Evolutionary conservation across 2,113 vertebrate genomes (phyloP).

Genomic region (Calypte anna): DNA sequence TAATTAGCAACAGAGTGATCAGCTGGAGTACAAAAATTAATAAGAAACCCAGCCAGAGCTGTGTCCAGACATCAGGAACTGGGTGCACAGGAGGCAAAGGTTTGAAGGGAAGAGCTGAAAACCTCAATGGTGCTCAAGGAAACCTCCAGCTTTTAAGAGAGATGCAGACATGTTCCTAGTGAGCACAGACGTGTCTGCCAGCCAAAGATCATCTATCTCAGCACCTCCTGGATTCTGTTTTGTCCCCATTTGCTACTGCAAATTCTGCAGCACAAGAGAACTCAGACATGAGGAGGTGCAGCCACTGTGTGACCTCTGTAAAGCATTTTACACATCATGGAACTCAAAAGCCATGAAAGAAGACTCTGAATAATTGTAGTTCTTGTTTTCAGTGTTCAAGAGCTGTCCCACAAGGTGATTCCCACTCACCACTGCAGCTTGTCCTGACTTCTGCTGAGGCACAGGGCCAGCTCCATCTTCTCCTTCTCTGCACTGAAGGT

Average conservation of each 20-base stretch:
- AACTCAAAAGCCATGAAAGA: background rate
- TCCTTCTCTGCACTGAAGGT: constrained; percentile 79
- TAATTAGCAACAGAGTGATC: background rate
- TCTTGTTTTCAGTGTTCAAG: accelerated
- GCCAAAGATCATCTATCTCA: background rate
- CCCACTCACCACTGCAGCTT: constrained; percentile 83
- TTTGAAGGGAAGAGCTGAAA: background rate
- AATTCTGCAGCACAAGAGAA: background rate
- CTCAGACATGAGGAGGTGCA: background rate
- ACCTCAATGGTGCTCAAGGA: background rate
- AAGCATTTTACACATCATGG: background rate
- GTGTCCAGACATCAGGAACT: background rate
- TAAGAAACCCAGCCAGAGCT: no score
- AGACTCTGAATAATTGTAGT: background rate
- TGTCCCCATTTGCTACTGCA: background rate
- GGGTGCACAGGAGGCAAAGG: accelerated
- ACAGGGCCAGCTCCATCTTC: constrained; percentile 81
- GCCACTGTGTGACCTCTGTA: background rate
- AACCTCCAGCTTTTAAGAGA: background rate
- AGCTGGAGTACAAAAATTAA: no score
- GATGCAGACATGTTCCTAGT: background rate
- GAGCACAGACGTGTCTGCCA: background rate
- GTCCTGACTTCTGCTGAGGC: constrained; percentile 72
- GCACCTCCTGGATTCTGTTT: background rate
- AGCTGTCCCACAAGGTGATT: background rate